These are phyloP conservation scores for Aplodontia rufa DNA, from an alignment of 2,113 vertebrate genomes.

Conservation along the genomic window DNA sequence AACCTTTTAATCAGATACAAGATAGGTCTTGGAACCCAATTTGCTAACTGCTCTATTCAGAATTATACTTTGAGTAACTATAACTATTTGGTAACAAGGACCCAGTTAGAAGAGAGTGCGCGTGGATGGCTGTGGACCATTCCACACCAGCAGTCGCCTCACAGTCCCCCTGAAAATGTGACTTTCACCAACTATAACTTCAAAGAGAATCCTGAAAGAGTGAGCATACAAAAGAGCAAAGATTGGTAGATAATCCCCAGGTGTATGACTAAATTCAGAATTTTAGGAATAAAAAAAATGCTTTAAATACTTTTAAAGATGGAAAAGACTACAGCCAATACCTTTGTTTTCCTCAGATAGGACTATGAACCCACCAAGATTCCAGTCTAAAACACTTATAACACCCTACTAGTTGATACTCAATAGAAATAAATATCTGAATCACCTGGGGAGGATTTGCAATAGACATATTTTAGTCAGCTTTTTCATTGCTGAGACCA, in stretches of 20 bases:
- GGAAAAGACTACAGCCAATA: not conserved
- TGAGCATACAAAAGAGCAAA: not conserved
- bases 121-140: not conserved
- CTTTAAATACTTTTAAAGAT: not conserved
- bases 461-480: not conserved
- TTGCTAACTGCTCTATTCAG: not conserved
- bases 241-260: not conserved
- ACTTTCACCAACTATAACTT: not conserved
- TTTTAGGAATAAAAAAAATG: conserved; percentile 28
- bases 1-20: not conserved
- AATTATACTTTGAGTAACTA: not conserved
- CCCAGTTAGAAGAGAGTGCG: not conserved
- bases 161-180: not conserved
- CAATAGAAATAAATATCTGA: not conserved
- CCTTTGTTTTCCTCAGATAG: not conserved
- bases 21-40: not conserved
- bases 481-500: no score
- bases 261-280: not conserved
- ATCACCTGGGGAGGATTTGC: not conserved
- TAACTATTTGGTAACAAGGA: not conserved
- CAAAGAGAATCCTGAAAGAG: not conserved
- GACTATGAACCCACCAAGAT: not conserved
- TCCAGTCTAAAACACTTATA: not conserved
- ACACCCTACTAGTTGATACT: not conserved
- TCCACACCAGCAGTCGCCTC: not conserved